Conservation (phyloP, 2,113 vertebrate genomes). For the Gobiocypris rarus region DNA sequence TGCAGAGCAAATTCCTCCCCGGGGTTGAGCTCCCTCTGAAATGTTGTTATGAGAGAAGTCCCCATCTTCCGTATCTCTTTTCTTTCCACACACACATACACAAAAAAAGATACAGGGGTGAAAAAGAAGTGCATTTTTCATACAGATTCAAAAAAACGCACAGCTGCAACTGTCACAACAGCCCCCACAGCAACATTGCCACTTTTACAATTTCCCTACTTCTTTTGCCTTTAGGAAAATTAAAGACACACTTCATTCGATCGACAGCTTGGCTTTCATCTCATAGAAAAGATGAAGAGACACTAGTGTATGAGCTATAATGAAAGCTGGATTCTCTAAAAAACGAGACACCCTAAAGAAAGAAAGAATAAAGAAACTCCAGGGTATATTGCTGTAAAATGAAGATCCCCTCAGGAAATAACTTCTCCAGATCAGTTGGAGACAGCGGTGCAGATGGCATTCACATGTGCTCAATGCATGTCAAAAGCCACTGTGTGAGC, state of each 20-base stretch:
- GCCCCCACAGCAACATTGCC: constrained; percentile 43
- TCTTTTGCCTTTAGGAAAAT: constrained; percentile 53
- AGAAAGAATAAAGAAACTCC: constrained; percentile 46
- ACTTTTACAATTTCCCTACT: constrained; percentile 37
- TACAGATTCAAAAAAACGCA: constrained; percentile 43
- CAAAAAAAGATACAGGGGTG: background rate
- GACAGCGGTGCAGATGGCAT: constrained; percentile 67
- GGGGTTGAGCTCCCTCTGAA: constrained; percentile 56
- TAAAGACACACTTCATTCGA: constrained; percentile 50
- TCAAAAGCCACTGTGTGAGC: constrained; percentile 54
- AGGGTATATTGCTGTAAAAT: constrained; percentile 66
- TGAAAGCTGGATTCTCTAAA: constrained; percentile 54
- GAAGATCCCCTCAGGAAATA: constrained; percentile 64
- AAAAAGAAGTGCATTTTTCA: constrained; percentile 57
- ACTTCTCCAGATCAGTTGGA: constrained; percentile 63
- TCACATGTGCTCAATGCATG: constrained; percentile 62
- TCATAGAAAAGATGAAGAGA: constrained; percentile 33
- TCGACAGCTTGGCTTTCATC: constrained; percentile 41
- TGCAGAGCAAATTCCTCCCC: constrained; percentile 64
- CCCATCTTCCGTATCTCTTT: constrained; percentile 5
- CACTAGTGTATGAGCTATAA: constrained; percentile 52
- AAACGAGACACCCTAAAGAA: constrained; percentile 48
- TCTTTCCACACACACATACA: no score
- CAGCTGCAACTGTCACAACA: constrained; percentile 38
- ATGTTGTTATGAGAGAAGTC: constrained; percentile 55